Evolutionary conservation across 2,888 invertebrate species (phyloP).

Genomic region (Volucella bombylans): DNA sequence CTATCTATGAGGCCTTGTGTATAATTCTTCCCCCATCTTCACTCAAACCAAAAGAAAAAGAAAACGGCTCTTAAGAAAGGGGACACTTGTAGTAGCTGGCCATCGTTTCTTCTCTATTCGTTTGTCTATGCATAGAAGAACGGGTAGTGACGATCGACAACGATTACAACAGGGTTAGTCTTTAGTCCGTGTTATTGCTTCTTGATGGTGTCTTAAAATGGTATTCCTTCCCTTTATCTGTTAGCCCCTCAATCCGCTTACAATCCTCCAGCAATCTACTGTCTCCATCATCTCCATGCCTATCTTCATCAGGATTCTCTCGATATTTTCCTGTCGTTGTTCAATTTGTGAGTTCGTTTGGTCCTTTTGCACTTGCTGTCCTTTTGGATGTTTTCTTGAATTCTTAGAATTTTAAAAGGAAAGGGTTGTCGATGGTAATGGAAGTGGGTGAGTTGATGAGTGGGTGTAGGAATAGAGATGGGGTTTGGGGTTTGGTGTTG

Average conservation of each 20-base stretch:
- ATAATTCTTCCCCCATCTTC: constrained; percentile 18
- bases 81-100: constrained; percentile 64
- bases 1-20: constrained; percentile 56
- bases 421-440: constrained; percentile 48
- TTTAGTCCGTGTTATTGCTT: constrained; percentile 72
- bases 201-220: constrained; percentile 70
- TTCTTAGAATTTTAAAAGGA: constrained; percentile 17
- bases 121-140: constrained; percentile 3
- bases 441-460: neutral
- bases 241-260: neutral
- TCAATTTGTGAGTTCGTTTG: constrained; percentile 5
- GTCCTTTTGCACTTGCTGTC: constrained; percentile 1
- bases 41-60: constrained; percentile 2
- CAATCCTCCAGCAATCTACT: constrained; percentile 24
- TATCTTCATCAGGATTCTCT: constrained; percentile 12
- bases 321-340: constrained; percentile 15
- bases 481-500: constrained; percentile 1
- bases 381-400: constrained; percentile 35
- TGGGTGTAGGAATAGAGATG: neutral
- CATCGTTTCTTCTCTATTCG: constrained; percentile 50
- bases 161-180: constrained; percentile 65
- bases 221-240: constrained; percentile 25
- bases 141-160: constrained; percentile 25
- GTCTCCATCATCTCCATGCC: constrained; percentile 6
- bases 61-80: constrained; percentile 20